phyloP scores from a whole-genome alignment of 2,113 vertebrate species.

The Donacobius atricapilla region DNA sequence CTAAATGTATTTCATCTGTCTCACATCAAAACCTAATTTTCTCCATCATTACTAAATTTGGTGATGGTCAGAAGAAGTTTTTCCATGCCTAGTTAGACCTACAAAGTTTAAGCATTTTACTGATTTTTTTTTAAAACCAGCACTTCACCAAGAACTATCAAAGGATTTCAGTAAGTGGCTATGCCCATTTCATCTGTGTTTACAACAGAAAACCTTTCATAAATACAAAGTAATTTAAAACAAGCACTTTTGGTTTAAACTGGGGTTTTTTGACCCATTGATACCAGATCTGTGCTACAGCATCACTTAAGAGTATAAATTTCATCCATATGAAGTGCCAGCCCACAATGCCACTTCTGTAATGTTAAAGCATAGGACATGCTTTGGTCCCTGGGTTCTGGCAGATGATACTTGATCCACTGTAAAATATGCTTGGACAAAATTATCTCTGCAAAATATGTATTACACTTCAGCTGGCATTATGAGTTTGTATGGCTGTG shows the following conservation, averaged over 20 bases:
- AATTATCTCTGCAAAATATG: neutral
- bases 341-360: neutral
- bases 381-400: neutral
- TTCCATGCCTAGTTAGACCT: neutral
- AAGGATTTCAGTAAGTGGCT: neutral
- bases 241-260: neutral
- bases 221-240: neutral
- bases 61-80: neutral
- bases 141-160: neutral
- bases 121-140: neutral
- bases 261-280: neutral
- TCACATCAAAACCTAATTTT: neutral
- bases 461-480: neutral
- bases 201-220: neutral
- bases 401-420: neutral
- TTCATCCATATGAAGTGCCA: neutral
- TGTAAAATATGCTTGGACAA: neutral
- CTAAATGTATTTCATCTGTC: neutral
- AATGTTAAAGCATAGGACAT: neutral
- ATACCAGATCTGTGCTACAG: neutral
- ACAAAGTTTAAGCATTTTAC: neutral
- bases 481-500: neutral
- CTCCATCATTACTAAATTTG: neutral
- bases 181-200: neutral
- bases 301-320: neutral